Base-by-base conservation (phyloP, 2,113 vertebrate genomes). In the Leiothrix lutea region DNA sequence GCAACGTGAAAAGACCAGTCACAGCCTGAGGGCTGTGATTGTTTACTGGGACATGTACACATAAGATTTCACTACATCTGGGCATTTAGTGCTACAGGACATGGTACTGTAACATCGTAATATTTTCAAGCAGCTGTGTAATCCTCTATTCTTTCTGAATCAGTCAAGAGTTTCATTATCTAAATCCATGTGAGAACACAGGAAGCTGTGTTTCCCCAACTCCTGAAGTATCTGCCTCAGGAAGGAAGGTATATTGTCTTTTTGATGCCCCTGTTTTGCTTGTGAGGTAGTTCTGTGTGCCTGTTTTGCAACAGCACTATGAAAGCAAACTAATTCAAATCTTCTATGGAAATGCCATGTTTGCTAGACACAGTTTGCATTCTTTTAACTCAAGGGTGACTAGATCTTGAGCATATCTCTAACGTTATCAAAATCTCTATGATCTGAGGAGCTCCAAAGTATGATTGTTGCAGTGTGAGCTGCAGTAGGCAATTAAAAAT, bases 161-260 rank as follows among this genome's bases (percentile, higher is more conserved):
- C 86, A 60, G 65, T 71, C 80, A 60, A 89, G 86, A 80, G 35
- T 95, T 97, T 97, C 97, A 95, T 97, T 97, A 97, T 97, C 97
- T 97, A 96, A 91, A 82, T 90, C 91, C 87, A 86, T 97, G 97
- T 98, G 98, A 98, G 98, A 98, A 98, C 97, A 96, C 96, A 97
- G 98, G 98, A 98, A 98, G 93, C 94, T 48, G 82, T 92, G 89
- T 96, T 98, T 98, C 98, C 98, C 97, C 94, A 97, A 92, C 90
- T 97, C 98, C 97, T 96, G 97, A 98, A 98, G 98, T 98, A 98
- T 98, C 98, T 97, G 93, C 88, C 83, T 96, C 96, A 98, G 98
- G 98, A 98, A 98, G 98, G 98, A 98, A 98, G 96, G 97, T 95
- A 97, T 97, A 98, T 97, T 98, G 96, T 98, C 97, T 97, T 97